phyloP scores from a whole-genome alignment of 1,140 invertebrate genomes.

The Achatina immaculata region DNA sequence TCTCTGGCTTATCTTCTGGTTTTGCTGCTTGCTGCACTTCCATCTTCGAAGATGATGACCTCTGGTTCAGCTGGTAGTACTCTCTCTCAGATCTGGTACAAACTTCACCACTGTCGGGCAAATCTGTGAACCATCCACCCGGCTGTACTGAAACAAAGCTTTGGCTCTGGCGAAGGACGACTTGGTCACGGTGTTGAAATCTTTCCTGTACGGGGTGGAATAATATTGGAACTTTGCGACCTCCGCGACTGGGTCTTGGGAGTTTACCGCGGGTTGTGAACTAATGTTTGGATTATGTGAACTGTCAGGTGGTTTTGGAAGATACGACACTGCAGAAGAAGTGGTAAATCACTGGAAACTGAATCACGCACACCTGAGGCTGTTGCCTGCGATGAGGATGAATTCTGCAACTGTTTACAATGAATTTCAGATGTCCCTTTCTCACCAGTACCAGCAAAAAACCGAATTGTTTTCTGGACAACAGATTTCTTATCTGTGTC shows the following conservation, averaged over 20 bases:
- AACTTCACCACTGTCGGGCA: constrained; percentile 11
- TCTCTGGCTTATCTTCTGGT: neutral
- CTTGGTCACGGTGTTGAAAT: constrained; percentile 16
- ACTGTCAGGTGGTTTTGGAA: neutral
- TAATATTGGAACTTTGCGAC: constrained; percentile 11
- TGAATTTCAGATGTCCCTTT: neutral
- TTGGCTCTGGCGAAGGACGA: neutral
- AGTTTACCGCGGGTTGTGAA: too few species aligned
- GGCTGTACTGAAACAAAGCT: constrained; percentile 7
- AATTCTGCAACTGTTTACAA: neutral
- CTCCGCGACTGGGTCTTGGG: neutral
- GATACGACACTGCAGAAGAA: too few species aligned
- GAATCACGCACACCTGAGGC: too few species aligned
- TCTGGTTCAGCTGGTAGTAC: neutral
- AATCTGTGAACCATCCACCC: neutral
- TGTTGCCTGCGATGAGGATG: neutral
- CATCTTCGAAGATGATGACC: neutral
- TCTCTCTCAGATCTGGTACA: neutral
- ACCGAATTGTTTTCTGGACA: neutral
- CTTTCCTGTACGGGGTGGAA: constrained; percentile 1
- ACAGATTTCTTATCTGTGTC: neutral
- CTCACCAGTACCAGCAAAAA: neutral
- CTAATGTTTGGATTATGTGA: neutral
- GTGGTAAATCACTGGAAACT: too few species aligned
- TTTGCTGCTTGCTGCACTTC: neutral